These are phyloP conservation scores for Drosophila fulvimacula DNA, from an alignment of 2,888 invertebrate genomes.

Conservation along the genomic window DNA sequence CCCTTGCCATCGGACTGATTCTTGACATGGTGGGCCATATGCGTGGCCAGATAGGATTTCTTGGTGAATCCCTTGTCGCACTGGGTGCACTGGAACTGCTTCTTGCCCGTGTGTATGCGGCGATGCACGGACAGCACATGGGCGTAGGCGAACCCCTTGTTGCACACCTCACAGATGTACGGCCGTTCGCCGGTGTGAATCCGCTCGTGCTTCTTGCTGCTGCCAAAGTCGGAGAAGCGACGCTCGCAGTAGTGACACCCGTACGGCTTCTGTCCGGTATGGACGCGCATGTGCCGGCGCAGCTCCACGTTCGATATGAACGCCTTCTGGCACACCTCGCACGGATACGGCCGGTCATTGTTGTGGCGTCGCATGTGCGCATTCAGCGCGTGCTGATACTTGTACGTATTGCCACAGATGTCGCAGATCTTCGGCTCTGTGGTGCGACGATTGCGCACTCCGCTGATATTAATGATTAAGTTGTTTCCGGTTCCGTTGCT, in stretches of 20 bases:
- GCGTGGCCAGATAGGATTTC: slow-evolving; percentile 81
- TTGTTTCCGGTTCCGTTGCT: not conserved
- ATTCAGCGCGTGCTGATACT: slow-evolving; percentile 83
- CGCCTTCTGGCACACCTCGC: slow-evolving; percentile 84
- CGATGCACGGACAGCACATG: slow-evolving; percentile 83
- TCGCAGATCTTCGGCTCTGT: slow-evolving; percentile 81
- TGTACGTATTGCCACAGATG: slow-evolving; percentile 84
- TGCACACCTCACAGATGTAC: slow-evolving; percentile 81
- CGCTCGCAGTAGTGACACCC: slow-evolving; percentile 83
- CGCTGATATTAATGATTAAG: slow-evolving; percentile 12
- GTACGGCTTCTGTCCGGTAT: slow-evolving; percentile 84
- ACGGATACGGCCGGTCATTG: slow-evolving; percentile 82
- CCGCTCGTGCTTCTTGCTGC: slow-evolving; percentile 84
- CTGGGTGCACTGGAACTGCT: slow-evolving; percentile 82
- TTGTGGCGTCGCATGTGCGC: slow-evolving; percentile 84
- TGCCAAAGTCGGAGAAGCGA: slow-evolving; percentile 84
- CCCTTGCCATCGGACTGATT: not conserved
- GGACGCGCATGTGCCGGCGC: slow-evolving; percentile 84
- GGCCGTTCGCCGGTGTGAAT: slow-evolving; percentile 84
- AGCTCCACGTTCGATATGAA: slow-evolving; percentile 84
- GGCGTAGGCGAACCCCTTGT: slow-evolving; percentile 83
- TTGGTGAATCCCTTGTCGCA: slow-evolving; percentile 84
- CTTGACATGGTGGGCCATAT: slow-evolving; percentile 76
- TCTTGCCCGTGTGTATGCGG: slow-evolving; percentile 84
- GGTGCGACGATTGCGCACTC: slow-evolving; percentile 40